Conservation (phyloP, 2,888 invertebrate species). For the Acrocera orbiculus region DNA sequence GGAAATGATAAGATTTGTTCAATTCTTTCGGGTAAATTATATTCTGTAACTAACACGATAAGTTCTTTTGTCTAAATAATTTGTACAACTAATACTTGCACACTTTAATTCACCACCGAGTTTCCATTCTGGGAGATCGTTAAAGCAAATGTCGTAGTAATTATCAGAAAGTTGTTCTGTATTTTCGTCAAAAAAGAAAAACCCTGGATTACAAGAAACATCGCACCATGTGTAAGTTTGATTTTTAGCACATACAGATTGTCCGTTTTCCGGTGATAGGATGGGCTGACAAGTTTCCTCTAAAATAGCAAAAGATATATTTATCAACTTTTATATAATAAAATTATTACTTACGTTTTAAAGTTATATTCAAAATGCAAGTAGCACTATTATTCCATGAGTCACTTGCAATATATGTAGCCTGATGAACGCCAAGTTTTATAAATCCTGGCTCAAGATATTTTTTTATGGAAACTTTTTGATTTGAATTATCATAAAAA, state of each 20-base stretch:
- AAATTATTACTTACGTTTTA: constrained; percentile 35
- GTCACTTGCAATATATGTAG: constrained; percentile 42
- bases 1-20: constrained; percentile 33
- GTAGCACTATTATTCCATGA: constrained; percentile 37
- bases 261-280: constrained; percentile 33
- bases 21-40: constrained; percentile 32
- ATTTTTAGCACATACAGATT: constrained; percentile 31
- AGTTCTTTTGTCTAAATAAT: too few relatives aligned
- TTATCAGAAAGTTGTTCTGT: constrained; percentile 24
- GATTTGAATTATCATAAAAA: constrained; percentile 29
- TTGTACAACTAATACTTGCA: too few relatives aligned
- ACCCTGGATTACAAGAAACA: constrained; percentile 41
- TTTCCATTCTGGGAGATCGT: constrained; percentile 28
- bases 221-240: constrained; percentile 34
- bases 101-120: too few relatives aligned
- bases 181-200: constrained; percentile 30
- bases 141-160: constrained; percentile 22
- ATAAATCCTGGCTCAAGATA: constrained; percentile 34
- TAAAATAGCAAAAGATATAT: too few relatives aligned
- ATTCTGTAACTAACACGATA: constrained; percentile 28
- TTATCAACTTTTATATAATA: background rate
- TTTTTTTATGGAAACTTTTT: constrained; percentile 17
- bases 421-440: constrained; percentile 36
- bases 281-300: constrained; percentile 29
- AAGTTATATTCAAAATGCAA: constrained; percentile 41